Base-by-base conservation (phyloP, 1,140 invertebrate genomes). In the Probaryconus sp. region DNA sequence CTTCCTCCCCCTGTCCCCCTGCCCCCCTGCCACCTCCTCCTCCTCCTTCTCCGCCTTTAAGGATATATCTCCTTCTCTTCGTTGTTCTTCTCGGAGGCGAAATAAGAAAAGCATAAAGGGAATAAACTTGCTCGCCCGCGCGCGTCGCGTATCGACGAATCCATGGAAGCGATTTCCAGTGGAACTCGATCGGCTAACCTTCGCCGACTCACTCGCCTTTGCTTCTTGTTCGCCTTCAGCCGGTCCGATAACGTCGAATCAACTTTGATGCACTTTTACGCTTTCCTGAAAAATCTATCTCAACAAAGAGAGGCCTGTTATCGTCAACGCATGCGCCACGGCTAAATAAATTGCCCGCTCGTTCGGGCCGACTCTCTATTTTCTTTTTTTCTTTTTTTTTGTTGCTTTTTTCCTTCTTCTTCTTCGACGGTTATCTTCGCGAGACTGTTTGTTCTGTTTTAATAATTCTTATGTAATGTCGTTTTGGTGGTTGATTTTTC, bases 171-270 rank as follows among this genome's bases (percentile, higher is more conserved):
- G 64, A 69, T 75, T 75, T 64, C 72, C 72, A 68, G 43, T 60
- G 64, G 64, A 69, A 69, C 72, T 64, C 71, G 72, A 75, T 74
- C 71, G 28, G 50, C 63, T 74, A 68, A 74, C 71, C 71, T 74
- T 74, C 63, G 71, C 63, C 63, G 63, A 68, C 63, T 63, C 71
- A 63, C 63, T 67, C 63, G 56, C 56, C 55, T 68, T 74, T 68
- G 50, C 71, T 68, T 68, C 63, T 74, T 74, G 71, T 67, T 74
- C 58, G 63, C 71, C 71, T 74, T 74, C 71, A 45, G 48, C 60
- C 47, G 13, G 45, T 10, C 63, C 63, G 71, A 74, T 74, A 74
- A 63, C 71, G 63, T 67, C 63, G 47, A 67, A 67, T 67, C 70
- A 53, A 53, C 70, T 63, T 55, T 63, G 70, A 67, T 56, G 63